Evolutionary conservation across 2,797 vertebrate species (phyloP).

Genomic region (Rhynchotus rufescens): DNA sequence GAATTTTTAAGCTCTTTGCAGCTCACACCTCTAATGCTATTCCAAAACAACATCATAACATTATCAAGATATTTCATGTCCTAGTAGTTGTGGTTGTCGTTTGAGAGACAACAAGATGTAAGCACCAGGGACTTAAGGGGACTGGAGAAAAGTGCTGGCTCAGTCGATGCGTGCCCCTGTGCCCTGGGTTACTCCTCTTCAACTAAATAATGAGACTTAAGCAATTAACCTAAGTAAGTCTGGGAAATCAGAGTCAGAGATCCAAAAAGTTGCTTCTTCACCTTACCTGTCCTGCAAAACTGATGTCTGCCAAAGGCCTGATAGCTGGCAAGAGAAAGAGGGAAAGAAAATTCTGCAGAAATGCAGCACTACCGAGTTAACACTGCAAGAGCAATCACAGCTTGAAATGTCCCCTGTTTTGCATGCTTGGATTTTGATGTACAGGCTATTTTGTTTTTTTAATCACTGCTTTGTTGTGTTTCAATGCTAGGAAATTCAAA

Average conservation of each 20-base stretch:
- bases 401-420: background rate
- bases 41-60: background rate
- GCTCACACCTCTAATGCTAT: background rate
- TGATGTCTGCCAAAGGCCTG: background rate
- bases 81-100: background rate
- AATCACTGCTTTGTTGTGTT: background rate
- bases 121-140: background rate
- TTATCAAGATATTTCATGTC: background rate
- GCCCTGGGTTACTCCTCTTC: background rate
- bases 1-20: background rate
- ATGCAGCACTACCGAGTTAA: background rate
- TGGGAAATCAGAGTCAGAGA: background rate
- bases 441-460: background rate
- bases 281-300: background rate
- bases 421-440: accelerated
- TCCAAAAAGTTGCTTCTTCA: background rate
- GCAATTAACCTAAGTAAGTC: background rate
- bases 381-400: background rate
- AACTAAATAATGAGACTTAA: background rate
- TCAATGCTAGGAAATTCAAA: background rate
- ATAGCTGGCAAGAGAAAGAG: background rate
- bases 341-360: background rate
- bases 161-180: background rate
- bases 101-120: background rate
- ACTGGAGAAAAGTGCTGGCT: background rate